phyloP scores from a whole-genome alignment of 2,797 vertebrate genomes.

The Podarcis siculus region DNA sequence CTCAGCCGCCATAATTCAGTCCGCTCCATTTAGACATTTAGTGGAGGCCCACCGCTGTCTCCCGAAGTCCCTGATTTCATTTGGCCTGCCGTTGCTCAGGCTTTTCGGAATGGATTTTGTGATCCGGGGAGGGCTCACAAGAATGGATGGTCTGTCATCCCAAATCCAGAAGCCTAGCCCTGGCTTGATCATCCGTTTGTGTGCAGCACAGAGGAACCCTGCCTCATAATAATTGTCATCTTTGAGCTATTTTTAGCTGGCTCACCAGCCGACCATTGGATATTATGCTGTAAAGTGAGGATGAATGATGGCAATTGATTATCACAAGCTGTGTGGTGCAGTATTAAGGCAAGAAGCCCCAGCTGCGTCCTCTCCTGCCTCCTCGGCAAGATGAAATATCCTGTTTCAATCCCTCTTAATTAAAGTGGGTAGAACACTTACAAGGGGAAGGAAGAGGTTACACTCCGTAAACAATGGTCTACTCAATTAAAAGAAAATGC shows the following conservation, averaged over 20 bases:
- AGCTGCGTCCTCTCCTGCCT: slow-evolving; percentile 59
- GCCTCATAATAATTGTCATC: background rate
- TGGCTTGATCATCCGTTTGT: fast-evolving
- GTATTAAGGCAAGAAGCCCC: slow-evolving; percentile 8
- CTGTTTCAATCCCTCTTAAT: slow-evolving; percentile 56
- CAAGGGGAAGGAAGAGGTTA: slow-evolving; percentile 53
- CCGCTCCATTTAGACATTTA: background rate
- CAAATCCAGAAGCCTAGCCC: background rate
- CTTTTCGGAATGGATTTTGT: background rate
- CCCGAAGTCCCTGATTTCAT: background rate
- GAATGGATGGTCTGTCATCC: background rate
- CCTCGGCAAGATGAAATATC: slow-evolving; percentile 43
- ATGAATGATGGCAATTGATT: slow-evolving; percentile 57
- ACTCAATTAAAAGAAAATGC: slow-evolving; percentile 47
- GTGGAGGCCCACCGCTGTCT: fast-evolving
- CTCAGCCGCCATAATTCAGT: background rate
- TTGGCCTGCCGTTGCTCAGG: background rate
- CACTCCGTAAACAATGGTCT: slow-evolving; percentile 51
- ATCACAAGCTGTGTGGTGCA: slow-evolving; percentile 38
- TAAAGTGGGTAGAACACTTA: slow-evolving; percentile 44
- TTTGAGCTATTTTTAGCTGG: slow-evolving; percentile 28
- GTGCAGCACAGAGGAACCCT: slow-evolving; percentile 10
- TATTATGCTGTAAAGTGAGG: slow-evolving; percentile 45
- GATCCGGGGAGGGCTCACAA: background rate
- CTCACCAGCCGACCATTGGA: slow-evolving; percentile 17